Conservation (phyloP, 2,797 vertebrate genomes). For the Sebastes hopkinsi region DNA sequence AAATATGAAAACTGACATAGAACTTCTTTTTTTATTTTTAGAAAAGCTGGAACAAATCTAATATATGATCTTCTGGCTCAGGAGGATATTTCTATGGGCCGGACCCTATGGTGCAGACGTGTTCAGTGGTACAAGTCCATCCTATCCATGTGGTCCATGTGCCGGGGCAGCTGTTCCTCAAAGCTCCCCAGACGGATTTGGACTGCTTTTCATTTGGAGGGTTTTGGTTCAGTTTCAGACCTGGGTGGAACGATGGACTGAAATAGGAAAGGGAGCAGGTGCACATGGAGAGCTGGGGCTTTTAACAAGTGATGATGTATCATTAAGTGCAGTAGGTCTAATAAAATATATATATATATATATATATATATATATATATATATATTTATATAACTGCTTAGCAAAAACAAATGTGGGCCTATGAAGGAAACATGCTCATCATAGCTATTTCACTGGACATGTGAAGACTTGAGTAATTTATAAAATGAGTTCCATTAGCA, state of each 20-base stretch:
- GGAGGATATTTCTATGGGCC: background rate
- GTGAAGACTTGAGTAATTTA: constrained; percentile 8
- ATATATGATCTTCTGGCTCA: background rate
- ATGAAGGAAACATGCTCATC: background rate
- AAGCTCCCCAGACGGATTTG: background rate
- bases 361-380: too few relatives aligned
- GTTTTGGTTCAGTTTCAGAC: constrained; percentile 18
- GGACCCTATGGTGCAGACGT: background rate
- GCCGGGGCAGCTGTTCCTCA: constrained; percentile 28
- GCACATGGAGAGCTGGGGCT: background rate
- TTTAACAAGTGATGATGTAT: constrained; percentile 3
- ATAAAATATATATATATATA: background rate
- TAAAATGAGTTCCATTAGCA: background rate
- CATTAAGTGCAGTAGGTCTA: background rate
- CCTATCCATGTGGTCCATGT: background rate
- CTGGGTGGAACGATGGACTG: background rate
- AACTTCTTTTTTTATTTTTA: background rate
- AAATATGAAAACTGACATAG: background rate
- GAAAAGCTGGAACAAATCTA: too few relatives aligned
- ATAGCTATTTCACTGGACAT: background rate
- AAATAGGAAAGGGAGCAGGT: constrained; percentile 29
- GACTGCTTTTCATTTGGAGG: constrained; percentile 14
- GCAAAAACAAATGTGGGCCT: background rate
- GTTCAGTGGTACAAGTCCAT: background rate
- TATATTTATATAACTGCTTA: background rate